Base-by-base conservation (phyloP, 2,888 invertebrate species). In the Dione juno region DNA sequence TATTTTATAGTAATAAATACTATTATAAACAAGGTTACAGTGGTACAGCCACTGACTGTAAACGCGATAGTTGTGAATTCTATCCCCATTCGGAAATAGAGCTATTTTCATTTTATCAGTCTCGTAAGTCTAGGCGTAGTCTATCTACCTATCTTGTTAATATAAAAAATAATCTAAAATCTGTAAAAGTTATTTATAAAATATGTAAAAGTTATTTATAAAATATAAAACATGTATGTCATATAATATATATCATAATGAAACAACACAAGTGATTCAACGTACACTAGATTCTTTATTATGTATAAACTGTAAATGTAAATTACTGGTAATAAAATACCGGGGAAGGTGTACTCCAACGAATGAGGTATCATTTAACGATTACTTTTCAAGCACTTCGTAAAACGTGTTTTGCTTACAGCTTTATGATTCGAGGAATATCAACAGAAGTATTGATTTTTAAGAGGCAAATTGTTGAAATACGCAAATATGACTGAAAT, bases 401-500 rank as follows among this genome's bases (percentile, higher is more conserved):
- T 11, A 37, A 37, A 37, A 16, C 16, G 37, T 57, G 37, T 37
- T 40, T 57, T 57, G 11, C 16, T 40, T 19, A 13, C 7, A 57
- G 6, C 10, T 57, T n/a, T 54, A n/a, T 10, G 28, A 54, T 37
- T 48, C 28, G 7, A 48, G 16, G n/a, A 37, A 16, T 35, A 35
- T 16, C 14, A 8, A 35, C 13, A 64, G 16, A 35, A 19, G 0
- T 64, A 64, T 37, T 5, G 37, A 35, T 50, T 52, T 61, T 5
- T 41, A 13, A n/a, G 9, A 43, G 21, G n/a, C n/a, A 45, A n/a
- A 61, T 43, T 28, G 21, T 28, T 19, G 11, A 16, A 64, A 40
- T 40, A 52, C 50, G 50, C 35, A 58, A 65, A 66, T 57, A 58
- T 64, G 66, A 48, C 13, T 65, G 61, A 68, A 53, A 69, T 65